Conservation (phyloP, 2,113 vertebrate species). For the Camelus bactrianus region DNA sequence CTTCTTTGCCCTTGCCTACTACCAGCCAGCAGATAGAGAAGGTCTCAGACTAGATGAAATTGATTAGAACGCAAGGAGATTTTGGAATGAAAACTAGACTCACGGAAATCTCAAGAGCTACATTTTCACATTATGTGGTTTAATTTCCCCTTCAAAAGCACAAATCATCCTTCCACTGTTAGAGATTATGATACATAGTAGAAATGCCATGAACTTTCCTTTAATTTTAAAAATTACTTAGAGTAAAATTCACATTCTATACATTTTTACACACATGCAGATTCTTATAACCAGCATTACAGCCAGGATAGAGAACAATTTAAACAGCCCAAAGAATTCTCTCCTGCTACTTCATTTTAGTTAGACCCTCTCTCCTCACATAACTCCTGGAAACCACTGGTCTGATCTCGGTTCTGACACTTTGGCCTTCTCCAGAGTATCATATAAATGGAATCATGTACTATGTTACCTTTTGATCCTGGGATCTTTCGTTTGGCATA, state of each 20-base stretch:
- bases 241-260: background rate
- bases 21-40: background rate
- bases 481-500: background rate
- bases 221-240: background rate
- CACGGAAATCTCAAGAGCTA: background rate
- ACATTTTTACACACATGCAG: background rate
- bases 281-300: background rate
- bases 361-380: background rate
- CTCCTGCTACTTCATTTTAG: background rate
- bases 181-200: background rate
- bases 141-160: background rate
- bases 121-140: background rate
- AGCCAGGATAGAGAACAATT: background rate
- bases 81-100: background rate
- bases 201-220: background rate
- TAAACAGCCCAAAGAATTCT: background rate
- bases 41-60: background rate
- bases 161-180: background rate
- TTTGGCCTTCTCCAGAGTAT: background rate
- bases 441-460: background rate
- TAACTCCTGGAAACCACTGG: background rate
- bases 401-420: background rate
- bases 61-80: background rate
- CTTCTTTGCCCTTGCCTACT: background rate
- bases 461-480: background rate